A percentile compares a stretch with the other conserved stretches of the same genome.
phyloP scores from a whole-genome alignment of 2,113 vertebrate species.

The Hyla sarda region DNA sequence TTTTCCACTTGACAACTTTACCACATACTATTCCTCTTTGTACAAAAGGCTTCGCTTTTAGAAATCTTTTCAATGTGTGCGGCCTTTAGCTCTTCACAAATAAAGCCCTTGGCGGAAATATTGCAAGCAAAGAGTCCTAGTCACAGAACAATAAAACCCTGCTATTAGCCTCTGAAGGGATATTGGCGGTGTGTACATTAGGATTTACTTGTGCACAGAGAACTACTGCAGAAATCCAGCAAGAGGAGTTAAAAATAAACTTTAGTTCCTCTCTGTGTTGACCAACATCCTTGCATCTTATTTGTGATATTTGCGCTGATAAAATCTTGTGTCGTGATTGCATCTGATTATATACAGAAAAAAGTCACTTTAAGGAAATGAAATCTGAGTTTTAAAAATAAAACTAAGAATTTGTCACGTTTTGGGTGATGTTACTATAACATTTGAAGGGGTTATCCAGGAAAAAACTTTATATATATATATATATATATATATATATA shows the following conservation, averaged over 20 bases:
- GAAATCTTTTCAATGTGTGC: slow-evolving; percentile 35
- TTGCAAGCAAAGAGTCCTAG: slow-evolving; percentile 11
- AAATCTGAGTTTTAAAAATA: neutral
- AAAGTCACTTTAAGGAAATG: neutral
- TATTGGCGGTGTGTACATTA: slow-evolving; percentile 34
- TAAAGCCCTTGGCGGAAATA: slow-evolving; percentile 51
- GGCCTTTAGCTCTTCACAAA: slow-evolving; percentile 47
- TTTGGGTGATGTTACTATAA: neutral
- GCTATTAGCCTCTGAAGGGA: slow-evolving; percentile 50
- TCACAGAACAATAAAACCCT: slow-evolving; percentile 42
- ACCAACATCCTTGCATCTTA: neutral
- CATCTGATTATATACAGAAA: neutral
- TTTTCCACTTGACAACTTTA: slow-evolving; percentile 45
- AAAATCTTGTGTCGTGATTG: slow-evolving; percentile 2
- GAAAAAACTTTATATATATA: no score
- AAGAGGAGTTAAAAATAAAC: slow-evolving; percentile 18
- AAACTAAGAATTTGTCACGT: neutral
- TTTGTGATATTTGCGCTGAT: neutral
- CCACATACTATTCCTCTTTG: slow-evolving; percentile 40
- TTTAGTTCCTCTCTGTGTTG: neutral
- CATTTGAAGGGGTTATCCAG: no score
- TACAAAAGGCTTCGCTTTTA: slow-evolving; percentile 3
- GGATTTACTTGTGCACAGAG: slow-evolving; percentile 38
- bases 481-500: no score
- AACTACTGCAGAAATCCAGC: neutral